phyloP scores from a whole-genome alignment of 2,113 vertebrate species.

The Trogon melanurus region DNA sequence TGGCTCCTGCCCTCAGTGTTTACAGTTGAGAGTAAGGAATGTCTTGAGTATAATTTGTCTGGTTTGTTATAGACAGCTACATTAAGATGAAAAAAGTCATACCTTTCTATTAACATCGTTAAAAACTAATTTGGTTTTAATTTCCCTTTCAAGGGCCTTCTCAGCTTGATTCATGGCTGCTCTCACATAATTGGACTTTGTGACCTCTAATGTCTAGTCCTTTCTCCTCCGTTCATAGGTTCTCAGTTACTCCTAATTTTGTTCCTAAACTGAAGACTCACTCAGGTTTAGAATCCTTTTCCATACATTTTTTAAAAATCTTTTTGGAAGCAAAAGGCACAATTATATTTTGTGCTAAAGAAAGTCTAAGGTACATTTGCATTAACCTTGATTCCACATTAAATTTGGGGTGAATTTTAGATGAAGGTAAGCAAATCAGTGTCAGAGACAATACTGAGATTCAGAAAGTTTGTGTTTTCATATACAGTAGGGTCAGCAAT shows the following conservation, averaged over 20 bases:
- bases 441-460: neutral
- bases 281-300: neutral
- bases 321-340: neutral
- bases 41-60: neutral
- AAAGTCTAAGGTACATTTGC: neutral
- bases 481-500: neutral
- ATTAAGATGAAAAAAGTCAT: neutral
- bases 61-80: neutral
- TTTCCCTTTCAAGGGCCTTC: neutral
- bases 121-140: neutral
- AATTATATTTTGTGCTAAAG: neutral
- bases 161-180: neutral
- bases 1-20: neutral
- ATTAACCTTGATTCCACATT: neutral
- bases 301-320: neutral
- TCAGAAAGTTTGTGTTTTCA: neutral
- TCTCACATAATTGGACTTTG: neutral
- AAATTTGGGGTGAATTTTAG: neutral
- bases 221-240: neutral
- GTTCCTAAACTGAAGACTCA: neutral
- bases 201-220: neutral
- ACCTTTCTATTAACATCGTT: neutral
- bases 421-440: neutral
- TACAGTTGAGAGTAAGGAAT: neutral
- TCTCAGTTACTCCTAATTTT: neutral